A percentile compares a stretch with the other conserved stretches of the same genome.
Conservation (phyloP, 2,113 vertebrate genomes). For the Stomatorhinus ivindoensis region DNA sequence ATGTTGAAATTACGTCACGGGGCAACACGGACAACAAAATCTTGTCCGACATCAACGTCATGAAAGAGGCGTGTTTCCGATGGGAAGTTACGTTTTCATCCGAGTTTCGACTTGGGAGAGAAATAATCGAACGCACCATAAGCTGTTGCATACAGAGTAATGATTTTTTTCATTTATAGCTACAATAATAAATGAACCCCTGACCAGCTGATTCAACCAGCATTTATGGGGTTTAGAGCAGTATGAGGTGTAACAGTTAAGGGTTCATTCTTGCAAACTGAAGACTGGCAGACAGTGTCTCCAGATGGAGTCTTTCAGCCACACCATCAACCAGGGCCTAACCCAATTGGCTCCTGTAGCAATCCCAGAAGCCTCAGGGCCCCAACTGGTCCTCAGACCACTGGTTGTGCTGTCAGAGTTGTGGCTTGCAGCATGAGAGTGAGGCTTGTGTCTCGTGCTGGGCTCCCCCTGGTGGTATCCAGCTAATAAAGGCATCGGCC, state of each 20-base stretch:
- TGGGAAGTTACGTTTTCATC: no score
- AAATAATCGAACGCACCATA: no score
- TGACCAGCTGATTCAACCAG: neutral
- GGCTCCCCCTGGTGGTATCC: neutral
- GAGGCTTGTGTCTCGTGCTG: neutral
- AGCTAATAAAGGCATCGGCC: neutral
- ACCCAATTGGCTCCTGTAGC: neutral
- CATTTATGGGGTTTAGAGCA: neutral
- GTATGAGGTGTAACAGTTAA: neutral
- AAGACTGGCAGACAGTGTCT: neutral
- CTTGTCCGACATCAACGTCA: no score
- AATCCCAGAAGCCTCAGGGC: neutral
- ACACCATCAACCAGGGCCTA: neutral
- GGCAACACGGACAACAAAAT: no score
- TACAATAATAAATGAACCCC: neutral
- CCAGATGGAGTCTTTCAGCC: neutral
- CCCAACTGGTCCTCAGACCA: neutral
- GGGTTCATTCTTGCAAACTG: neutral
- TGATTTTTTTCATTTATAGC: neutral
- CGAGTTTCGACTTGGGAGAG: no score
- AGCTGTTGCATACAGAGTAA: neutral
- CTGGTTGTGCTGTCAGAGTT: neutral
- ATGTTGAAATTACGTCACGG: no score
- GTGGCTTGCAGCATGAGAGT: neutral
- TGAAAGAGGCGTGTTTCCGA: no score